phyloP scores from a whole-genome alignment of 1,140 invertebrate species.

The Caerostris darwini region DNA sequence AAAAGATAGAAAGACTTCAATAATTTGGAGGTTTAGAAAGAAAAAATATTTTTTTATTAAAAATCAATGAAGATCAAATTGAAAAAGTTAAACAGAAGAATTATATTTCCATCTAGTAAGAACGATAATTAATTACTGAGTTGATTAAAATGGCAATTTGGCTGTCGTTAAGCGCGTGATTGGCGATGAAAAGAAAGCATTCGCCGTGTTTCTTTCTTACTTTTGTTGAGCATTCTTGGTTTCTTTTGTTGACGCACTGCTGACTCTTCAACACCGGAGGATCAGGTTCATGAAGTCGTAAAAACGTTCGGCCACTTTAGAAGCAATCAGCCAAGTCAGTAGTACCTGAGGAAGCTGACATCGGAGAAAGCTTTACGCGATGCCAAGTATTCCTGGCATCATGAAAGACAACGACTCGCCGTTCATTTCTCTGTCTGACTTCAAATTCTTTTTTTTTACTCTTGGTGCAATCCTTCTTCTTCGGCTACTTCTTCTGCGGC shows the following conservation, averaged over 20 bases:
- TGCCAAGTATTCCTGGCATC: constrained; percentile 65
- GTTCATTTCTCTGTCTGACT: constrained; percentile 53
- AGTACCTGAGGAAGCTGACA: constrained; percentile 50
- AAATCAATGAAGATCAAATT: too few relatives aligned
- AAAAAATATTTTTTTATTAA: too few relatives aligned
- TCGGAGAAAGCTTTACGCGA: constrained; percentile 22
- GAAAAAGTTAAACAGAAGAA: too few relatives aligned
- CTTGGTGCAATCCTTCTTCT: constrained; percentile 1
- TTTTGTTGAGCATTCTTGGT: neutral
- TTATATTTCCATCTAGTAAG: neutral
- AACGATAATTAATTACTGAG: constrained; percentile 16
- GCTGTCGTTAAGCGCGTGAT: constrained; percentile 45
- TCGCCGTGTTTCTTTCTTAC: neutral
- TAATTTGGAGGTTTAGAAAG: too few relatives aligned
- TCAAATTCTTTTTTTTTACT: constrained; percentile 36
- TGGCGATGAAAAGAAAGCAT: constrained; percentile 55
- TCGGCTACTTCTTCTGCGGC: constrained; percentile 29
- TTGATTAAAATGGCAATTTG: constrained; percentile 52
- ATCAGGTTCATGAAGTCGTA: neutral
- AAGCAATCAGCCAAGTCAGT: constrained; percentile 59
- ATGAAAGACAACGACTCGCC: constrained; percentile 52
- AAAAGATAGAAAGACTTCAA: too few relatives aligned
- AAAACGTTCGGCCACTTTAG: constrained; percentile 62
- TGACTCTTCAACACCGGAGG: constrained; percentile 12
- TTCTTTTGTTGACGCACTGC: constrained; percentile 39